These are phyloP conservation scores for Notodonta ziczac DNA, from an alignment of 2,888 invertebrate species.

Conservation along the genomic window DNA sequence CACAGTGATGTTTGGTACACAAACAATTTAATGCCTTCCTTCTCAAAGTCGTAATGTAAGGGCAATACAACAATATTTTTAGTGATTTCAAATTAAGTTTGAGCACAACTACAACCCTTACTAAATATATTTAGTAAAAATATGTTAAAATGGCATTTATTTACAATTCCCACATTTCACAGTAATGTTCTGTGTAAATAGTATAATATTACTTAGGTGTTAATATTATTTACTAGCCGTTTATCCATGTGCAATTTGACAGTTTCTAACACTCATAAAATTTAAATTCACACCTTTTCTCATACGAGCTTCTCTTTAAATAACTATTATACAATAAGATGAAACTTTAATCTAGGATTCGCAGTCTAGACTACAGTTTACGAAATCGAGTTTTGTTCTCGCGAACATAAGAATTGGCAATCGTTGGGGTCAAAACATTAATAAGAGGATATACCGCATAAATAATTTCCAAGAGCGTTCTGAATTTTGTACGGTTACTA, in stretches of 20 bases:
- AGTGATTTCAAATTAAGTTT: too few species aligned
- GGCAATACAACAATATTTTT: too few species aligned
- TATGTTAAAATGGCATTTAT: background rate
- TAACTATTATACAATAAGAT: conserved; percentile 24
- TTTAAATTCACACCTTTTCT: background rate
- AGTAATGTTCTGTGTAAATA: background rate
- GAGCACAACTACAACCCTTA: too few species aligned
- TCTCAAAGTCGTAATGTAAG: too few species aligned
- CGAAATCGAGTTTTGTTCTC: conserved; percentile 26
- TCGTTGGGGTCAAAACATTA: conserved; percentile 3
- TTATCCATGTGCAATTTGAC: background rate
- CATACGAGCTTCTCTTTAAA: conserved; percentile 23
- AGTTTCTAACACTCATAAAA: background rate
- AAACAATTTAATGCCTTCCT: too few species aligned
- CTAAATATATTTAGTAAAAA: background rate
- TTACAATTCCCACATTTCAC: too few species aligned
- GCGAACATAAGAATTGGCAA: conserved; percentile 12
- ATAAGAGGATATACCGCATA: background rate
- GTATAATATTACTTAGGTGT: background rate
- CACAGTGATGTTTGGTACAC: too few species aligned
- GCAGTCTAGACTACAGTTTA: conserved; percentile 38
- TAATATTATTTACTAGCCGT: background rate
- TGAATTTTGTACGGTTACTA: too few species aligned
- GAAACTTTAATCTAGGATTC: conserved; percentile 28
- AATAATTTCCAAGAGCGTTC: too few species aligned